Base-by-base conservation (phyloP, 35 echinoderm and acorn worm species). In the Stichopus chloronotus region DNA sequence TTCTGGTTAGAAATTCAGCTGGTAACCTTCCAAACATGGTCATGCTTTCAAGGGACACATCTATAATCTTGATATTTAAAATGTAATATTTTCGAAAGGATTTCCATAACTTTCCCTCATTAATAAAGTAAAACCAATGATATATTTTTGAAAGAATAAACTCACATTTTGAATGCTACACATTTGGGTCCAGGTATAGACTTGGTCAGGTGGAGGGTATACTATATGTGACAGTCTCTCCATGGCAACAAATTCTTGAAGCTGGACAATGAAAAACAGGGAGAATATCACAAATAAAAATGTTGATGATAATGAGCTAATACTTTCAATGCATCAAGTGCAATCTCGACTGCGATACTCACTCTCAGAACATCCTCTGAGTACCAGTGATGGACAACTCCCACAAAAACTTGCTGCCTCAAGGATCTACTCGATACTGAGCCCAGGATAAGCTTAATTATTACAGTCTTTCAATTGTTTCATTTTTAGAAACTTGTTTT, bases 161-260 rank as follows among this genome's bases (percentile, higher is more conserved):
- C 95, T 94, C 94, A 99, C 97, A 82, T 99, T 94, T 91, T 83
- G 78, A 58, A 99, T 94, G 81, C 80, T n/a, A 85, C 95, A 99
- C 55, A 89, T 81, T 30, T 96, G 88, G 8, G 95, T 99, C 95
- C 95, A 99, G 24, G 97, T 88, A 59, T 95, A 99, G 11, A 99
- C 97, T 87, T 99, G 95, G 56, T 99, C 52, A 16, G 92, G 81
- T 65, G 95, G 97, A 59, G 97, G 97, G 68, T 91, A 99, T 57
- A 99, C 86, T 25, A 88, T 99, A 19, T 93, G 56, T 54, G 43
- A 83, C 24, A 54, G 80, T 53, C 95, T 94, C 81, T 99, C 97
- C 78, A 91, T 55, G 58, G 86, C 88, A 77, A 99, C 95, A 99
- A 99, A 96, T 9, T 96, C 78, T 92, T 99, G 95, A 58, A 99